Evolutionary conservation across 2,888 invertebrate genomes (phyloP), one percentile per base, ranked within the genome.

Genomic region (Habroteleia sp.): DNA sequence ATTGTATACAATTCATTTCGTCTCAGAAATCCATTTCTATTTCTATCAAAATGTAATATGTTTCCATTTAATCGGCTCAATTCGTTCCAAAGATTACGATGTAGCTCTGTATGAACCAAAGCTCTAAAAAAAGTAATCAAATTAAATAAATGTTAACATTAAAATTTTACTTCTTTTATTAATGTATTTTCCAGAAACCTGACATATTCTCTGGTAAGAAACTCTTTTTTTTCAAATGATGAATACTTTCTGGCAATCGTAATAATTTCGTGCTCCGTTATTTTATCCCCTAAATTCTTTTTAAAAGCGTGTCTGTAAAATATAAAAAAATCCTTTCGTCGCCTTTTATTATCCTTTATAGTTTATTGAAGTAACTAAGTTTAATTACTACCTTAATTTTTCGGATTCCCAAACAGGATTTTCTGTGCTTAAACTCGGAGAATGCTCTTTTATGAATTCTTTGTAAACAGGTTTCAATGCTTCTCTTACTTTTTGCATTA

Each of bases 231-330:
- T 77, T 91, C 90, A 77, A 92, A 91, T 0, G 93, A 92, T 0
- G 93, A 92, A 87, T 94, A 96, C 77, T 91, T 90, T 76, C 96
- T 91, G 7, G 93, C 92, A 5, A 96, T 89, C 0, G 95, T 94
- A 1, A 95, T 89, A 85, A 95, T 93, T 89, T 96, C 96, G 75
- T 96, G 96, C 82, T 95, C 94, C 0, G 92, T 93, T 87, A 95
- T 93, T 77, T 91, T 90, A 17, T 92, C 91, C 6, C 92, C 92
- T 89, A 94, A 90, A 48, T 94, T 89, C 79, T 92, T 91, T 79
- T 92, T 91, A 33, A 95, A 81, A 1, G 93, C 93, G 81, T 92
- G 90, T 79, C 94, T 93, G 81, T 8, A 73, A n/a, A n/a, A n/a
- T n/a, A n/a, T n/a, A n/a, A n/a, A n/a, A n/a, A n/a, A n/a, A n/a